phyloP scores from a whole-genome alignment of 2,113 vertebrate species.

The Neodon shergylaensis region DNA sequence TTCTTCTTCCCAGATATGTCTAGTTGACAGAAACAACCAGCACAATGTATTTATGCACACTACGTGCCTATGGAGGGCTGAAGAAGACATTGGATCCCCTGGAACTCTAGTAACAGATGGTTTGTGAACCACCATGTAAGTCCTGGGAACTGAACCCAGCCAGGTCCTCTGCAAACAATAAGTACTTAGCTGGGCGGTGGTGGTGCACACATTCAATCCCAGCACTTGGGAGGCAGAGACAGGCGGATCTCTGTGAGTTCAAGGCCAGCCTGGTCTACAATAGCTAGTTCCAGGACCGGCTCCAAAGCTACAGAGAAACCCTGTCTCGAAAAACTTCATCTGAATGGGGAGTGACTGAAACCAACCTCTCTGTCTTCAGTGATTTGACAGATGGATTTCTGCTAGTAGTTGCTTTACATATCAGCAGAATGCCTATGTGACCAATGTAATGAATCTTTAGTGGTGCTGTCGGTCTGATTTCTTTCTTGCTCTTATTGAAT shows the following conservation, averaged over 20 bases:
- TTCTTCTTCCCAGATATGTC: not conserved
- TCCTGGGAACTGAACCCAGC: not conserved
- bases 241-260: no score
- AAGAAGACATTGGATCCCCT: not conserved
- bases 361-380: not conserved
- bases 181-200: not conserved
- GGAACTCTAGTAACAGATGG: not conserved
- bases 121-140: not conserved
- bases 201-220: no score
- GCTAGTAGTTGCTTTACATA: not conserved
- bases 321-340: not conserved
- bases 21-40: not conserved
- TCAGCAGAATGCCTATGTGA: not conserved
- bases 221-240: no score
- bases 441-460: not conserved
- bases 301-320: no score
- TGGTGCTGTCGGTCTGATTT: not conserved
- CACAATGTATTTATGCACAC: not conserved
- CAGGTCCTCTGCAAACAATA: not conserved
- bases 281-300: no score
- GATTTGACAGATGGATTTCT: not conserved
- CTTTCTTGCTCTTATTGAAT: not conserved
- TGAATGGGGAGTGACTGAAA: not conserved
- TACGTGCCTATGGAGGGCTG: not conserved
- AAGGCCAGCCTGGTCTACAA: no score